A percentile compares a stretch with the other conserved stretches of the same genome.
phyloP scores from a whole-genome alignment of 2,113 vertebrate genomes.

The Heliornis fulica region DNA sequence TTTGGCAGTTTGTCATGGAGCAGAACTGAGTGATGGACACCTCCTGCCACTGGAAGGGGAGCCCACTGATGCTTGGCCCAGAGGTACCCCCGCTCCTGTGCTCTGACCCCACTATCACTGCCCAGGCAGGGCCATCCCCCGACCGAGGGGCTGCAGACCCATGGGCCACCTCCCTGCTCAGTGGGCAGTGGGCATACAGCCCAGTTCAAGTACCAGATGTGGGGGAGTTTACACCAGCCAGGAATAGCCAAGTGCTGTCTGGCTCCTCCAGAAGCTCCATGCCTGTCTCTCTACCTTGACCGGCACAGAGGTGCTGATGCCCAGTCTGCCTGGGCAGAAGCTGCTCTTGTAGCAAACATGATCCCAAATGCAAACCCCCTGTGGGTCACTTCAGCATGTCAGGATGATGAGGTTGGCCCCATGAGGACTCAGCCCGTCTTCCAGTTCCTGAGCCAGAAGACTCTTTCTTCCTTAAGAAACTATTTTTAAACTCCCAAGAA shows the following conservation, averaged over 20 bases:
- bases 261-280: background rate
- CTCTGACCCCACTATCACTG: background rate
- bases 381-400: rapidly evolving
- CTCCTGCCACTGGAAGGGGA: background rate
- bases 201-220: background rate
- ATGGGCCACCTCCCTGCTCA: rapidly evolving
- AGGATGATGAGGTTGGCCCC: background rate
- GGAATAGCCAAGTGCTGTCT: rapidly evolving
- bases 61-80: background rate
- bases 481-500: background rate
- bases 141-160: background rate
- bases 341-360: background rate
- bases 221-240: background rate
- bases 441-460: background rate
- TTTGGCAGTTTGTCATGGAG: slow-evolving; percentile 54
- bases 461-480: background rate
- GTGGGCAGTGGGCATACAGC: rapidly evolving
- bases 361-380: background rate
- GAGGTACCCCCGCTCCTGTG: rapidly evolving
- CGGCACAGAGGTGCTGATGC: background rate
- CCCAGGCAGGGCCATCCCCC: rapidly evolving
- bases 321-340: background rate
- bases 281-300: background rate
- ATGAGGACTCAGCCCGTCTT: background rate
- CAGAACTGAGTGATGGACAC: background rate